Evolutionary conservation across 2,888 invertebrate genomes (phyloP).

Genomic region (Drosophila histrio): DNA sequence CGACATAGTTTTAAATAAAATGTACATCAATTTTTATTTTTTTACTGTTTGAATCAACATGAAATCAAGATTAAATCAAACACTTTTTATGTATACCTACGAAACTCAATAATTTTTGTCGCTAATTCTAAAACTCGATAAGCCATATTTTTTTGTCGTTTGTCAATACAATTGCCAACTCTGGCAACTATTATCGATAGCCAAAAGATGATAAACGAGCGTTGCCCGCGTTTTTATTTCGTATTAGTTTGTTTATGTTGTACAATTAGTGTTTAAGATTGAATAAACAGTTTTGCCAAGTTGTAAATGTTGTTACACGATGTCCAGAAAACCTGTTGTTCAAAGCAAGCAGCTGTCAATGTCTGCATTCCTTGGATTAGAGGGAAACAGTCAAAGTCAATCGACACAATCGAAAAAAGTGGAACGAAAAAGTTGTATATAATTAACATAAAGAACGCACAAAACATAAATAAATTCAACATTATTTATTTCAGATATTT

Average conservation of each 20-base stretch:
- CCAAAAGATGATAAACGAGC: neutral
- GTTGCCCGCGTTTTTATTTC: slow-evolving; percentile 41
- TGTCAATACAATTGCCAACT: neutral
- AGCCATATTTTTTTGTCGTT: no score
- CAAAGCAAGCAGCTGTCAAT: slow-evolving; percentile 71
- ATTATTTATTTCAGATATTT: slow-evolving; percentile 25
- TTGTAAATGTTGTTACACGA: slow-evolving; percentile 4
- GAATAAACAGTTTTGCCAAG: neutral
- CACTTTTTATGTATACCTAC: no score
- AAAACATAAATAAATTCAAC: neutral
- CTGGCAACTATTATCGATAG: slow-evolving; percentile 18
- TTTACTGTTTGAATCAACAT: no score
- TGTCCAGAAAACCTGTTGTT: slow-evolving; percentile 31
- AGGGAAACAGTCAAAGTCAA: slow-evolving; percentile 39
- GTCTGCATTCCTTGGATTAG: slow-evolving; percentile 72
- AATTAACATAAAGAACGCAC: neutral
- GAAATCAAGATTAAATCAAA: no score
- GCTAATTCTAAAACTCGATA: neutral
- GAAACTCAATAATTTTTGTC: no score
- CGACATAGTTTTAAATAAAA: neutral
- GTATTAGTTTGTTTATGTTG: slow-evolving; percentile 23
- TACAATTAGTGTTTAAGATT: slow-evolving; percentile 1
- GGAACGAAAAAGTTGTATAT: slow-evolving; percentile 19
- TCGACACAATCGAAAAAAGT: slow-evolving; percentile 17
- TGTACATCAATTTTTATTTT: neutral